These are phyloP conservation scores for Malurus cyaneus DNA, from an alignment of 2,113 vertebrate species.

Conservation along the genomic window DNA sequence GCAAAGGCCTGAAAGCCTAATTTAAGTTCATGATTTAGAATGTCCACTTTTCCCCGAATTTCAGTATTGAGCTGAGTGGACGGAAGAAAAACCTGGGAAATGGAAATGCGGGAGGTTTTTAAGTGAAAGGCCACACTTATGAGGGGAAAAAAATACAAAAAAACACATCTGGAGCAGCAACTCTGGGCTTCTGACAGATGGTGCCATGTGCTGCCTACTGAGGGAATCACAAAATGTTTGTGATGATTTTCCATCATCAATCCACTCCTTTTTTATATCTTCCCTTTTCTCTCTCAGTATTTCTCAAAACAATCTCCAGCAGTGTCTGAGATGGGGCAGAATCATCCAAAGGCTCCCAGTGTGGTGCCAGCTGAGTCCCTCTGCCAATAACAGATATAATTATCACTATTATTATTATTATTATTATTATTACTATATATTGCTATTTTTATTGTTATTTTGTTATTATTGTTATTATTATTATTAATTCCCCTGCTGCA, in stretches of 20 bases:
- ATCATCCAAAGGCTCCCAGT: background rate
- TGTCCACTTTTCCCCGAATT: background rate
- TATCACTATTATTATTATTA: too few relatives aligned
- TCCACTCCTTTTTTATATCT: background rate
- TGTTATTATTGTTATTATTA: too few relatives aligned
- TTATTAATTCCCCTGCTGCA: too few relatives aligned
- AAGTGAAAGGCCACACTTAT: background rate
- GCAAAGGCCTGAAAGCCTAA: background rate
- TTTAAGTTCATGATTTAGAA: background rate
- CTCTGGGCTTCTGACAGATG: background rate
- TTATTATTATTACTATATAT: too few relatives aligned
- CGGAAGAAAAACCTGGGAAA: background rate
- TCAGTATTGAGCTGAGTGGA: background rate
- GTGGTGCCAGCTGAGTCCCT: conserved; percentile 17
- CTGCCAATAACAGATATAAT: background rate
- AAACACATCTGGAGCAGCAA: background rate
- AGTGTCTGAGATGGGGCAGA: background rate
- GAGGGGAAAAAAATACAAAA: background rate
- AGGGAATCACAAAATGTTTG: background rate
- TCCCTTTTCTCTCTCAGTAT: background rate
- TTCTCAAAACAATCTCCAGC: background rate
- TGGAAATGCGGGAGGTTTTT: background rate
- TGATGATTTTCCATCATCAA: background rate
- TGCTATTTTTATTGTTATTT: too few relatives aligned
- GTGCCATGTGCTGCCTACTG: background rate